These are phyloP conservation scores for Cyprinodon brontotheroides DNA, from an alignment of 2,113 vertebrate species.

Conservation along the genomic window DNA sequence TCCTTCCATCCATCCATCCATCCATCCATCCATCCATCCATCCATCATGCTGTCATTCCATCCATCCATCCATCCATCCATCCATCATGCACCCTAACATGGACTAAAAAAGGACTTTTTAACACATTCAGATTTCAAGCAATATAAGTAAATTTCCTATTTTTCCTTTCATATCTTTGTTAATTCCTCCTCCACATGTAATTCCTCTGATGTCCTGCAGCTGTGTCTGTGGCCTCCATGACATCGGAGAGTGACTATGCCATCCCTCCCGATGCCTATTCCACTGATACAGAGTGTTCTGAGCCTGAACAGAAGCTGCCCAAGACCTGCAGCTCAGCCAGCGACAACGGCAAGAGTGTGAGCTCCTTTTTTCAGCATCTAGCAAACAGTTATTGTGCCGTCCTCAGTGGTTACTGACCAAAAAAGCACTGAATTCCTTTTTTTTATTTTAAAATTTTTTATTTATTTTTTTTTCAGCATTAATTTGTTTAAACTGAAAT, in stretches of 20 bases:
- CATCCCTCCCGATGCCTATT: constrained; percentile 96
- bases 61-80: no score
- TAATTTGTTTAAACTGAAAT: neutral
- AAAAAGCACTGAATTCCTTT: neutral
- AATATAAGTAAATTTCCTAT: neutral
- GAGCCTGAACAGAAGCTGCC: constrained; percentile 95
- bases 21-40: no score
- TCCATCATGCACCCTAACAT: no score
- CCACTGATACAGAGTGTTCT: constrained; percentile 88
- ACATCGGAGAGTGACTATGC: constrained; percentile 97
- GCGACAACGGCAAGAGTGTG: constrained; percentile 91
- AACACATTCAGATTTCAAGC: no score
- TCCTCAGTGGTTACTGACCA: neutral
- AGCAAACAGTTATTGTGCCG: neutral
- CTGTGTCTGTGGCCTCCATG: constrained; percentile 92
- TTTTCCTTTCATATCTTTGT: neutral
- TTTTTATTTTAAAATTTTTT: neutral
- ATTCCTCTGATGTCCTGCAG: constrained; percentile 63
- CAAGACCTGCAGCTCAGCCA: constrained; percentile 88
- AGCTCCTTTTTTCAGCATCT: constrained; percentile 43
- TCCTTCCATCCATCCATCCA: no score
- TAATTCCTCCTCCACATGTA: neutral
- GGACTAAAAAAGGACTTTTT: no score
- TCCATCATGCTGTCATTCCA: no score
- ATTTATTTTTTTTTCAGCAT: neutral